Percentiles rank a stretch among this genome's conserved stretches.
Conservation (phyloP, 2,113 vertebrate species). For the Naja naja region DNA sequence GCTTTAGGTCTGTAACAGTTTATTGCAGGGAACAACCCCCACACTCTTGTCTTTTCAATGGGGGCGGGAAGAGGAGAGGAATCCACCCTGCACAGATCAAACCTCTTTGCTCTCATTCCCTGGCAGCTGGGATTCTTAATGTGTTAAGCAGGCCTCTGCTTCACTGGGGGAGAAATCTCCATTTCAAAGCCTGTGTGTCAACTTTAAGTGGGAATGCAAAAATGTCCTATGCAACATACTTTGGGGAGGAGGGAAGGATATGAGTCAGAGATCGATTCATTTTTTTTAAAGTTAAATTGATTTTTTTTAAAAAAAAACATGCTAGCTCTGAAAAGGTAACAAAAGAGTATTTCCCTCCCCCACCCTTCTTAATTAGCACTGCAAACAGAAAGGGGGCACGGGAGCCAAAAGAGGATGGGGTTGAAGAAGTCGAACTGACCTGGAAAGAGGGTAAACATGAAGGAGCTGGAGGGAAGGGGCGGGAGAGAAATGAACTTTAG, state of each 20-base stretch:
- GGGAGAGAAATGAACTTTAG: background rate
- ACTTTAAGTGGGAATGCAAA: slow-evolving; percentile 17
- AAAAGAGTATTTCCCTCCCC: background rate
- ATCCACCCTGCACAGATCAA: slow-evolving; percentile 7
- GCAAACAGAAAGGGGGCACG: background rate
- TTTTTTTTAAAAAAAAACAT: background rate
- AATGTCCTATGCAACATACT: background rate
- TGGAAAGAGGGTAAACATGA: background rate
- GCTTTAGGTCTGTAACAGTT: slow-evolving; percentile 8
- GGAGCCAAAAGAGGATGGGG: background rate
- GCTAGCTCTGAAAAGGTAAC: background rate
- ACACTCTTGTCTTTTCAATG: background rate
- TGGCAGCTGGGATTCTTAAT: slow-evolving; percentile 34
- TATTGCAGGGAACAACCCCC: background rate
- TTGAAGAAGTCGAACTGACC: background rate
- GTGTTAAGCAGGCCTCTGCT: slow-evolving; percentile 5
- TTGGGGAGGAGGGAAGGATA: background rate
- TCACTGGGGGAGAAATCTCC: slow-evolving; percentile 19
- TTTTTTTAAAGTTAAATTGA: background rate
- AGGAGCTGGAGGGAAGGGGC: background rate
- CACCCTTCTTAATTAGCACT: background rate
- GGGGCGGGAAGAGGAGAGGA: background rate
- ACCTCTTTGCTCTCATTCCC: slow-evolving; percentile 10
- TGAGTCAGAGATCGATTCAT: background rate
- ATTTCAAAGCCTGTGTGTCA: slow-evolving; percentile 35